A percentile compares a stretch with the other conserved stretches of the same genome.
Evolutionary conservation across 2,797 vertebrate genomes (phyloP).

Genomic region (Stomatorhinus walkeri): DNA sequence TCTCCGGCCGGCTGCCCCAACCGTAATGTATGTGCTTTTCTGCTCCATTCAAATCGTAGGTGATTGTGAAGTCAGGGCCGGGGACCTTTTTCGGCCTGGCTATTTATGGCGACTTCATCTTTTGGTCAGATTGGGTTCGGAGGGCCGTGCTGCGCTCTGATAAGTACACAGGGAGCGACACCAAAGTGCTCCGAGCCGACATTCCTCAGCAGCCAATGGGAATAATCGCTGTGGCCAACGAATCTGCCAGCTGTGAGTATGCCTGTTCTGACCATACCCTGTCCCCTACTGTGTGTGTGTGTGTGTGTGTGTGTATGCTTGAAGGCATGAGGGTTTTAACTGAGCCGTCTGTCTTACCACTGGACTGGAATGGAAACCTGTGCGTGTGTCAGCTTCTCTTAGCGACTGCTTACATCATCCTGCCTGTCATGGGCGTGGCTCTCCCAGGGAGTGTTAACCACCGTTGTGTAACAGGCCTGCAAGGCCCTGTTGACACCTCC

Average conservation of each 20-base stretch:
- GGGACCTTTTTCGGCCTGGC: slow-evolving; percentile 75
- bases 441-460: background rate
- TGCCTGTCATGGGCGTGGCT: background rate
- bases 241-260: slow-evolving; percentile 76
- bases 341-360: background rate
- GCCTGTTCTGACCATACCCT: background rate
- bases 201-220: slow-evolving; percentile 79
- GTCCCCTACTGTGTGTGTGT: slow-evolving; percentile 8
- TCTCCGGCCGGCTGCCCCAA: background rate
- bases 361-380: background rate
- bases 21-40: slow-evolving; percentile 15
- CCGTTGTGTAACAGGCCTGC: background rate
- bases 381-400: background rate
- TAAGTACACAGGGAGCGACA: slow-evolving; percentile 75
- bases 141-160: slow-evolving; percentile 73
- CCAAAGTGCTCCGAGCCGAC: slow-evolving; percentile 71
- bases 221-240: slow-evolving; percentile 72
- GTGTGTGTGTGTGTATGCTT: slow-evolving; percentile 8
- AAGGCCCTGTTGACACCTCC: background rate
- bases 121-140: slow-evolving; percentile 77
- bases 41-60: slow-evolving; percentile 48
- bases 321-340: background rate
- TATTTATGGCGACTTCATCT: slow-evolving; percentile 72
- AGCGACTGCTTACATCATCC: background rate
- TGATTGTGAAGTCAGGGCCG: slow-evolving; percentile 73